Evolutionary conservation across 1,140 invertebrate species (phyloP).

Genomic region (Condylostylus longicornis): DNA sequence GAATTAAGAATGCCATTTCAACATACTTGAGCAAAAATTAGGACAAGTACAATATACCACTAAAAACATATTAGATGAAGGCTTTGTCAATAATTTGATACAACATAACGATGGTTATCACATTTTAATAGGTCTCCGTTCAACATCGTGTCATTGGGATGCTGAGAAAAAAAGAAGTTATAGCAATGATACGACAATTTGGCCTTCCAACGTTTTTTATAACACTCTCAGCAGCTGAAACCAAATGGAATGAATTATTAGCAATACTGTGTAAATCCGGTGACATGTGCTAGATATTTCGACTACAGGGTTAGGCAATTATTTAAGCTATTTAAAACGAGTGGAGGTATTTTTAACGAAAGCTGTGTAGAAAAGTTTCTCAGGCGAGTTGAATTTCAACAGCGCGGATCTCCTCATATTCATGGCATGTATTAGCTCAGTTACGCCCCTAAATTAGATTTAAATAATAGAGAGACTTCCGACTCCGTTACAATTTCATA

Average conservation of each 20-base stretch:
- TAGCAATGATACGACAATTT: slow-evolving; percentile 12
- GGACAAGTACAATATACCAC: too few species aligned
- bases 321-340: slow-evolving; percentile 4
- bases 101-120: slow-evolving; percentile 9
- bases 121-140: slow-evolving; percentile 9
- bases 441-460: slow-evolving; percentile 23
- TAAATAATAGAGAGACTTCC: slow-evolving; percentile 14
- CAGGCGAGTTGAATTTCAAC: slow-evolving; percentile 32
- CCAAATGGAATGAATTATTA: slow-evolving; percentile 11
- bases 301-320: slow-evolving; percentile 4
- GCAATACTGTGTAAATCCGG: too few species aligned
- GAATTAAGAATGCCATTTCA: slow-evolving; percentile 2
- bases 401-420: slow-evolving; percentile 32
- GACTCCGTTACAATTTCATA: slow-evolving; percentile 8
- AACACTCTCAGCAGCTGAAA: slow-evolving; percentile 15
- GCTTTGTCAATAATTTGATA: too few species aligned
- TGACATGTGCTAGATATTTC: slow-evolving; percentile 6
- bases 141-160: slow-evolving; percentile 14
- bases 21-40: slow-evolving; percentile 1
- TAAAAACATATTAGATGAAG: too few species aligned
- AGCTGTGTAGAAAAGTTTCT: slow-evolving; percentile 12
- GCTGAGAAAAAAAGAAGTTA: slow-evolving; percentile 11
- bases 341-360: slow-evolving; percentile 8
- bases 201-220: slow-evolving; percentile 16
- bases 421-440: slow-evolving; percentile 32